Base-by-base conservation (phyloP, 2,113 vertebrate species). In the Pontoporia blainvillei region DNA sequence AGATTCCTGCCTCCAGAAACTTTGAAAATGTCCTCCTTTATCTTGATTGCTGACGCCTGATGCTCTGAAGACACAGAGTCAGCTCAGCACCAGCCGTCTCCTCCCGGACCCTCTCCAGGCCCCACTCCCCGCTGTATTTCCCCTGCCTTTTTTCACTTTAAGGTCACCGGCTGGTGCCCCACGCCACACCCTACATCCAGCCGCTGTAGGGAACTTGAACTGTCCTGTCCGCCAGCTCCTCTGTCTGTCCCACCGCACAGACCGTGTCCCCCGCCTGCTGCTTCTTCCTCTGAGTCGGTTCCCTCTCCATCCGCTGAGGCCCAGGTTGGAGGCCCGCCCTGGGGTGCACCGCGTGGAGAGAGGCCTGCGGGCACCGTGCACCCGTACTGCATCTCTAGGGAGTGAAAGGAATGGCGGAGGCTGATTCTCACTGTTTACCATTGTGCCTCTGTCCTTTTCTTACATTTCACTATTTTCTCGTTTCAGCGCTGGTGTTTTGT, bases 181-280 rank as follows among this genome's bases (percentile, higher is more conserved):
- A 15, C 13, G 34, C 36, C 13, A 46, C 36, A 3, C 59, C 39
- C 11, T 2, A 6, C 0, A 0, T 25, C 21, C 8, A 29, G n/a
- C 46, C 0, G 5, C 36, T 13, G 11, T 4, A 29, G 54, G 39
- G 10, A 8, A 49, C 34, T 3, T 8, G 34, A 13, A 10, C 8
- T n/a, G 21, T 7, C 82, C 62, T 9, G 4, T 34, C 39, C 29
- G 1, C 57, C 46, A 2, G 7, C 39, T 7, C 21, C 67, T 23
- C 90, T 8, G 2, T 64, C 67, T 8, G 46, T 9, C 8, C 57
- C 66, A 2, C 7, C 0, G 6, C 12, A 6, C 14, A 13, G 9
- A 3, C 14, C 2, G 20, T 4, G 2, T 13, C 27, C 21, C 6
- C 11, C 4, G 1, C 49, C 27, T 3, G 4, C 62, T 3, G 0